Evolutionary conservation across 2,888 invertebrate species (phyloP), one percentile per base, ranked within the genome.

Genomic region (Muschampia plurimacula): DNA sequence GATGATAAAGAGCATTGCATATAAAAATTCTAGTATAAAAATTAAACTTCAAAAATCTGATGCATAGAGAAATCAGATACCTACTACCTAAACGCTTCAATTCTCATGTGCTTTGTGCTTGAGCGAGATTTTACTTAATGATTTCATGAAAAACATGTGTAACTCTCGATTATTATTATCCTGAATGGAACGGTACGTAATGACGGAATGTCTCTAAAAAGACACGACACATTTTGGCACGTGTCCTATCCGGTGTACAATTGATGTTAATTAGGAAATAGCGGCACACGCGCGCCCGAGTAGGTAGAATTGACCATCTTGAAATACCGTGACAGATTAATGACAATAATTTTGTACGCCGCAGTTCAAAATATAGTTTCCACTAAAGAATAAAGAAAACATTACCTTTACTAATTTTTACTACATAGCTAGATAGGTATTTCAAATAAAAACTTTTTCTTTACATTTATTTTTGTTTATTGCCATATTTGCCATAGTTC

Each of bases 201-300:
- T 88, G 88, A 87, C 84, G 82, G 82, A 81, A 85, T 85, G 82
- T 76, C 84, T 82, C 83, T 85, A 85, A 86, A 88, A 87, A 90
- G 88, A 89, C 84, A 84, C 85, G 84, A 86, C 83, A 89, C 75
- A 89, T 93, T 93, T 93, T 91, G 93, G 93, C 93, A 92, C 93
- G 93, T 93, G 93, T 88, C 85, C 88, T 89, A 88, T 93, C 93
- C 93, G 93, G 91, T 91, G 84, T 77, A 85, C 92, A 94, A 94
- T 94, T 94, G 93, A 81, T 81, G 87, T 89, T 93, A 94, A 94
- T 94, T 92, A 94, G 93, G 93, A 94, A 93, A 92, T 90, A 85
- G 89, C 91, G 83, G 88, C 83, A 86, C 84, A 84, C 52, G 67
- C 72, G 55, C 67, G 83, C 79, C 82, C 85, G 85, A 82, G 83